Base-by-base conservation (phyloP, 2,797 vertebrate species). In the Spizella passerina region DNA sequence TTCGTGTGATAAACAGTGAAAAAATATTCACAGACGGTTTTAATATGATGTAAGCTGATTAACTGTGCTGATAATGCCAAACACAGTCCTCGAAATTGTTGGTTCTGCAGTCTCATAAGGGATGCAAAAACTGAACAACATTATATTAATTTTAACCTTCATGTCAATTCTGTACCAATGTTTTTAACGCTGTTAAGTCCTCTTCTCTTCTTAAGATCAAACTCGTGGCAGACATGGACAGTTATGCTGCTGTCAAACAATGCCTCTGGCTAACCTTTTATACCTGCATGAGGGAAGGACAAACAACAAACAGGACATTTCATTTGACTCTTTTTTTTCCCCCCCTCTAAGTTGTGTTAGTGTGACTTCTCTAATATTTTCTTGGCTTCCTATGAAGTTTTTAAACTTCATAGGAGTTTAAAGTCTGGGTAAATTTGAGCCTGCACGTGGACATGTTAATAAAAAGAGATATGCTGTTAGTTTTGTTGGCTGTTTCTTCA, bases 81-180 rank as follows among this genome's bases (percentile, higher is more conserved):
- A 57, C 26, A 8, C 7, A 20, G 32, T 44, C 36, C 34, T 59
- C n/a, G 0, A 2, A n/a, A 53, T 13, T 10, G 11, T 22, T 1
- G 1, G 11, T 50, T 32, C 20, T 22, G 5, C 21, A 21, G 0
- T 64, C 34, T 64, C 19, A 24, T 63, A 44, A 55, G 26, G 4
- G 19, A 17, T 70, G 46, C 47, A 50, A 43, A 81, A 57, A 5
- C 14, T 2, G 12, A 14, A 21, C 8, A 43, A 29, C 43, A 38
- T 18, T 10, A 6, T 18, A 26, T 34, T 50, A 24, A 61, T 39
- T 53, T 29, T 68, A n/a, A 69, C 52, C 29, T 29, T 73, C 47
- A 10, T 55, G 50, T 16, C 10, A 24, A 2, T 41, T 70, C 29
- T 59, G 1, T 53, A 20, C 12, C 4, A 14, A 3, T 38, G 6